Evolutionary conservation across 2,797 vertebrate genomes (phyloP), one percentile per base, ranked within the genome.

Genomic region (Moxostoma hubbsi): DNA sequence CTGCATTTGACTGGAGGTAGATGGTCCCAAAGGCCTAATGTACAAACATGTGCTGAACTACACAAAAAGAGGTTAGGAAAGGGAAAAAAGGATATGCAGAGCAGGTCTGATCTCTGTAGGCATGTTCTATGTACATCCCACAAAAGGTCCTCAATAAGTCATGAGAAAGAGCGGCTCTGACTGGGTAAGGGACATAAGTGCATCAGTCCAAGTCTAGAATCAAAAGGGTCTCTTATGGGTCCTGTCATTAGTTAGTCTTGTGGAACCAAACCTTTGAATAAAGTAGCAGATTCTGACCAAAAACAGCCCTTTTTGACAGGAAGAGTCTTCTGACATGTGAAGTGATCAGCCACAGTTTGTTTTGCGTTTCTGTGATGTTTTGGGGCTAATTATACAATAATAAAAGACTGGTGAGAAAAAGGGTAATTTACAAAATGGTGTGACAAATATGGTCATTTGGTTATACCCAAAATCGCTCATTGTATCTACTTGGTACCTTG

Each of bases 71-170:
- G 50, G 58, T 82, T 68, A 81, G 51, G 65, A 75, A 82, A 47
- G 55, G 15, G 54, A 58, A 80, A 62, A 36, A 36, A 43, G n/a
- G 13, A 83, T 68, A 69, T 50, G 45, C 46, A 15, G 68, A 79
- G 75, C 53, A n/a, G 57, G 68, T 70, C 74, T 82, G 73, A 84
- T 84, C 84, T 77, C 70, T 81, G 57, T 58, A 55, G 72, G 73
- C 18, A 79, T 71, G 64, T 49, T 46, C 66, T 72, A 53, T 58
- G 70, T 58, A 81, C 76, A 85, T 85, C 86, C 84, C 82, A 51
- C 73, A 46, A 53, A 62, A 59, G 66, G 49, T 81, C 55, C 76
- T 92, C 36, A 90, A 93, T 91, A 92, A 92, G 83, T 90, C n/a
- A 93, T 90, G 83, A 87, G 78, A 57, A 86, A 76, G 69, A 89